Conservation (phyloP, 1,140 invertebrate species). For the Temnothorax curvispinosus region DNA sequence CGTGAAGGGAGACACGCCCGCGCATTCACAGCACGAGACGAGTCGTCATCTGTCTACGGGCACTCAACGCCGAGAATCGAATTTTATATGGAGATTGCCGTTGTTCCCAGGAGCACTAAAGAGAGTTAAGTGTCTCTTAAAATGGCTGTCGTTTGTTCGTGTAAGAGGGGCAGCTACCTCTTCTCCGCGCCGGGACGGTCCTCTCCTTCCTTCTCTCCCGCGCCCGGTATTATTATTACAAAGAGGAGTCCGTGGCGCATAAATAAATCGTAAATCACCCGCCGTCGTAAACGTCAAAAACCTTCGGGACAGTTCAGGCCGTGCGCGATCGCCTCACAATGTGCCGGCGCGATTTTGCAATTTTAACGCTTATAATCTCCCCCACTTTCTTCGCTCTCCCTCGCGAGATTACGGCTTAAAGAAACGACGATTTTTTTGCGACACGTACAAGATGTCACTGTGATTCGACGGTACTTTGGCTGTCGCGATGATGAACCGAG, state of each 20-base stretch:
- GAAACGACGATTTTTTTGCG: slow-evolving; percentile 18
- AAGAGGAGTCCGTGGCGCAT: slow-evolving; percentile 79
- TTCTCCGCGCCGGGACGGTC: neutral
- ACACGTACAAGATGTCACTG: slow-evolving; percentile 8
- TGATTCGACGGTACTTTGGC: neutral
- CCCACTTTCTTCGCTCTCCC: slow-evolving; percentile 1
- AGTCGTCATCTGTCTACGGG: slow-evolving; percentile 18
- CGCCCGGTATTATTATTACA: slow-evolving; percentile 78
- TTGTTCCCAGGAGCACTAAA: slow-evolving; percentile 80
- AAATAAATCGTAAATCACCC: slow-evolving; percentile 85
- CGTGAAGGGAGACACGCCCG: slow-evolving; percentile 66
- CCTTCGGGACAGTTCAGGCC: slow-evolving; percentile 79
- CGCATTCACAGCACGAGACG: slow-evolving; percentile 60
- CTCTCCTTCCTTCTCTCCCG: slow-evolving; percentile 51
- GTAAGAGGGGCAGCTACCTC: slow-evolving; percentile 79
- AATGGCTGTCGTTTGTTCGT: slow-evolving; percentile 80
- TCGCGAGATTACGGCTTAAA: slow-evolving; percentile 27
- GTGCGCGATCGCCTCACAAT: slow-evolving; percentile 73
- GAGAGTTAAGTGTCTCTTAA: slow-evolving; percentile 81
- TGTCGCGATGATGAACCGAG: neutral
- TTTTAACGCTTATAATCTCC: slow-evolving; percentile 72
- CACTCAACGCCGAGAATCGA: slow-evolving; percentile 74
- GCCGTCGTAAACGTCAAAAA: slow-evolving; percentile 81
- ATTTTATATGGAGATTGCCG: slow-evolving; percentile 83
- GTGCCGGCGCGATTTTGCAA: slow-evolving; percentile 71